phyloP scores from a whole-genome alignment of 2,888 invertebrate genomes.

The Erebia ligea region DNA sequence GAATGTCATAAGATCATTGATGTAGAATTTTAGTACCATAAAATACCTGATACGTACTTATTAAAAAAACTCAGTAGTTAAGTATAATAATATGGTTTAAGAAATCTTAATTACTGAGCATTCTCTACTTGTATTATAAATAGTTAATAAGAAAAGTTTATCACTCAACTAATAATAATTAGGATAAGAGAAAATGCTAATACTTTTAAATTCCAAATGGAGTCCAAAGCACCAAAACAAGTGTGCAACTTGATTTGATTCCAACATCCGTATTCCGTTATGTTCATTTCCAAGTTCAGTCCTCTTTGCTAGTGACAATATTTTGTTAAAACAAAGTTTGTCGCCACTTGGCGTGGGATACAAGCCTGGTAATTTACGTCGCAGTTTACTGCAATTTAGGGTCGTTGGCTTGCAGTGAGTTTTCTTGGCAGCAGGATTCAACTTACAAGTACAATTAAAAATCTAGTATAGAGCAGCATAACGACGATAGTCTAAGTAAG shows the following conservation, averaged over 20 bases:
- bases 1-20: no score
- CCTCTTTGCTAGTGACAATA: slow-evolving; percentile 23
- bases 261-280: slow-evolving; percentile 18
- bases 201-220: not conserved
- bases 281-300: slow-evolving; percentile 6
- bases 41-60: no score
- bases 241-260: slow-evolving; percentile 3
- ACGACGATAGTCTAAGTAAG: no score
- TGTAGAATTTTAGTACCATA: no score
- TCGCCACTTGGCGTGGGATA: slow-evolving; percentile 54
- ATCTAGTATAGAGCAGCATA: not conserved
- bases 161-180: not conserved
- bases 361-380: slow-evolving; percentile 63
- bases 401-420: slow-evolving; percentile 50
- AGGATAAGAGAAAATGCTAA: not conserved
- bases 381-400: slow-evolving; percentile 67
- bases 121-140: not conserved
- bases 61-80: no score
- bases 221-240: not conserved
- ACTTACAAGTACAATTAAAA: slow-evolving; percentile 16
- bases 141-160: not conserved
- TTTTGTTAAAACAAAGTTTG: slow-evolving; percentile 48
- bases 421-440: slow-evolving; percentile 60
- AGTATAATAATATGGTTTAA: no score
- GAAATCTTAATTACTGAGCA: not conserved